Evolutionary conservation across 2,888 invertebrate species (phyloP), one percentile per base, ranked within the genome.

Genomic region (Linyphia triangularis): DNA sequence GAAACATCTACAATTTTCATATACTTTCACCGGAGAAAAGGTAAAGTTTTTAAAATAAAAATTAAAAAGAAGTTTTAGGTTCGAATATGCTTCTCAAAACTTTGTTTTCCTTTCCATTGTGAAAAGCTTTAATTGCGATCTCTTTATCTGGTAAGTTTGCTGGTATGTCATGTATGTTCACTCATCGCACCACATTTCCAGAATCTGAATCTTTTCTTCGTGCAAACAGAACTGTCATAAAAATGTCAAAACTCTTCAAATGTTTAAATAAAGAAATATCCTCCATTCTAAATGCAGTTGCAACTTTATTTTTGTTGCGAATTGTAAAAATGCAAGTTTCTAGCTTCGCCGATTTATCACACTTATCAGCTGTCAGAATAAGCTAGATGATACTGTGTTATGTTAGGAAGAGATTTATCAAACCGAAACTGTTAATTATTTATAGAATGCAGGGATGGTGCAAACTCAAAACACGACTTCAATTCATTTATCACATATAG

Each of bases 221-320:
- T 9, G 13, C 7, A 65, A 65, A 24, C 28, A 28, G 16, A 65
- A 24, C 65, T 65, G 65, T 65, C 65, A 65, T 65, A 65, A 65
- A 65, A 24, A 28, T 28, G 65, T 28, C 65, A 28, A n/a, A 28
- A n/a, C 28, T 65, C 65, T 28, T 1, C 24, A 65, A 65, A 65
- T 13, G n/a, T 5, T 24, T 28, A 65, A 65, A 65, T 65, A 28
- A 65, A 26, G 65, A 65, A 65, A n/a, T n/a, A n/a, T n/a, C n/a
- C n/a, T n/a, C n/a, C 24, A 26, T 16, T 26, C 26, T 24, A 26
- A 65, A 24, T 65, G 28, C 10, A 7, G 10, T 65, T 26, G 26
- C 9, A n/a, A n/a, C 28, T 6, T 26, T 16, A 24, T 65, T 26
- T 24, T 26, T 28, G 9, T 28, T 10, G 10, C 24, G 28, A 28